Conservation (phyloP, 2,888 invertebrate genomes). For the Pachymerium ferrugineum region DNA sequence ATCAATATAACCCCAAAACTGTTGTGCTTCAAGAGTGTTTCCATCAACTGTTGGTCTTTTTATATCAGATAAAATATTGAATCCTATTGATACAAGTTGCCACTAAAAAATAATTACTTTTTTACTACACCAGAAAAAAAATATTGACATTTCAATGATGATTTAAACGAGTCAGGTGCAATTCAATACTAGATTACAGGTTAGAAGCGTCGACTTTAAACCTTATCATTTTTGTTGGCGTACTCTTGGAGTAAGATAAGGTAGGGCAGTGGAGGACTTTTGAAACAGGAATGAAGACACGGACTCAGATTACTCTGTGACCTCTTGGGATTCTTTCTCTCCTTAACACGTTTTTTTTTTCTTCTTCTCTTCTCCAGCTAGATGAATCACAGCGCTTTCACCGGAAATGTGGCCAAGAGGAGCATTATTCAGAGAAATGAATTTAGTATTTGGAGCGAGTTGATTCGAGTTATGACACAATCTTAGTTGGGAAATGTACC, state of each 20-base stretch:
- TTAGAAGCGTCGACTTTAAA: constrained; percentile 13
- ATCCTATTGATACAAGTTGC: too few relatives aligned
- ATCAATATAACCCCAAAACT: too few relatives aligned
- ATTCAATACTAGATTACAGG: constrained; percentile 9
- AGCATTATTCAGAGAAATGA: background rate
- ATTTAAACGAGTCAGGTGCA: background rate
- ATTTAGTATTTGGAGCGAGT: background rate
- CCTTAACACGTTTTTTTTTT: constrained; percentile 4
- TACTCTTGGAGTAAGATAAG: constrained; percentile 11
- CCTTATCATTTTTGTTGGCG: constrained; percentile 27
- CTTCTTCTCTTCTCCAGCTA: too few relatives aligned
- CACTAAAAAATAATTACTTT: too few relatives aligned
- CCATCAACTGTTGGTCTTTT: too few relatives aligned
- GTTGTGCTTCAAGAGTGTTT: too few relatives aligned
- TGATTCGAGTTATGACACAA: background rate
- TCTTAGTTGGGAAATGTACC: too few relatives aligned
- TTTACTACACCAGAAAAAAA: too few relatives aligned
- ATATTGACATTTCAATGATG: background rate
- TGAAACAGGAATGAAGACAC: constrained; percentile 25
- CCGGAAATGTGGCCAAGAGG: background rate
- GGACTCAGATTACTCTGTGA: constrained; percentile 22
- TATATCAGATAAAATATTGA: too few relatives aligned
- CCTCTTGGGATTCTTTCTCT: constrained; percentile 17
- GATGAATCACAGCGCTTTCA: background rate
- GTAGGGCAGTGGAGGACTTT: constrained; percentile 27